These are phyloP conservation scores for Diplosoma virens DNA, from an alignment of 23 tunicate species.

Conservation along the genomic window DNA sequence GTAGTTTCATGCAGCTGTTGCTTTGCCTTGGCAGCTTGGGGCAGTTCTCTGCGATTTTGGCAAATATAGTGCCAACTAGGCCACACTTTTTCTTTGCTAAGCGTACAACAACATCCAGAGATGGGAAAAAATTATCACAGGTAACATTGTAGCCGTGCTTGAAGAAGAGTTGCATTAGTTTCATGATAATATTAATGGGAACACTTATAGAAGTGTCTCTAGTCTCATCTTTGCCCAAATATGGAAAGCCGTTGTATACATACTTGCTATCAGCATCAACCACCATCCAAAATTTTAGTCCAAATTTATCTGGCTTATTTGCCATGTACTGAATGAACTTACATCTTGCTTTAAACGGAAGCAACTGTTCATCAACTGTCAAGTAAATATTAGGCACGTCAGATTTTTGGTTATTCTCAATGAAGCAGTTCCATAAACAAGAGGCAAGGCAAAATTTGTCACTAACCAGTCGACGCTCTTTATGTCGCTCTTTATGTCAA, in stretches of 20 bases:
- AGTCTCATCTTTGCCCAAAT: slow-evolving; percentile 3
- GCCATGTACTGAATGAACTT: slow-evolving; percentile 12
- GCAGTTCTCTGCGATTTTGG: slow-evolving; percentile 21
- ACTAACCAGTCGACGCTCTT: background rate
- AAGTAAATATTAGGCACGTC: slow-evolving; percentile 2
- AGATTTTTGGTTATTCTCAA: slow-evolving; percentile 3
- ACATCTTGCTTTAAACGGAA: slow-evolving; percentile 11
- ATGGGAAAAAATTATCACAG: slow-evolving; percentile 3
- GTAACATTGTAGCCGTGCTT: slow-evolving; percentile 16
- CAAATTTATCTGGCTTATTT: slow-evolving; percentile 8
- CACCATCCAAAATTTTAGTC: slow-evolving; percentile 15
- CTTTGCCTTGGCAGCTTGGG: slow-evolving; percentile 20
- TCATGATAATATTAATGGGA: background rate
- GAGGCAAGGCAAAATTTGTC: slow-evolving; percentile 16
- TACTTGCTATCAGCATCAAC: slow-evolving; percentile 25
- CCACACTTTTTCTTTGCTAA: slow-evolving; percentile 6
- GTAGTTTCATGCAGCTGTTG: slow-evolving; percentile 26
- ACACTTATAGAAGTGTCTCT: slow-evolving; percentile 11
- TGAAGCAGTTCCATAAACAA: slow-evolving; percentile 11
- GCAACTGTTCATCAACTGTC: slow-evolving; percentile 17
- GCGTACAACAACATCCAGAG: slow-evolving; percentile 10
- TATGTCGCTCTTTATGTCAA: slow-evolving; percentile 1
- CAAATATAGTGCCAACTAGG: slow-evolving; percentile 9
- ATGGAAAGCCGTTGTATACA: background rate
- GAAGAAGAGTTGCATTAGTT: background rate